A percentile compares a stretch with the other conserved stretches of the same genome.
phyloP scores from a whole-genome alignment of 2,888 invertebrate species.

The Caprella mutica region DNA sequence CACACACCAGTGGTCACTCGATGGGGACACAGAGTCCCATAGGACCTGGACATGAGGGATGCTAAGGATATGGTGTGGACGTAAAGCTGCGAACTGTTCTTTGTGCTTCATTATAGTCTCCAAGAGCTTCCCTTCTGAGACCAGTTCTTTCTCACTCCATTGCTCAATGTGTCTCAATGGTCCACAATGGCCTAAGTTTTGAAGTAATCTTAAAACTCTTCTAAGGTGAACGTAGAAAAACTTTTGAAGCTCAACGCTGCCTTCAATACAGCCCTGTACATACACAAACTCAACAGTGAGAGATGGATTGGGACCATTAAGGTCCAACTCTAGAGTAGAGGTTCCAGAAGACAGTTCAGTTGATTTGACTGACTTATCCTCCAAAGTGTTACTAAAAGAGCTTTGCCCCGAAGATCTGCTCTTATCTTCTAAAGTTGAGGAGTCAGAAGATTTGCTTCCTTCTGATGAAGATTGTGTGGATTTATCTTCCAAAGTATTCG shows the following conservation, averaged over 20 bases:
- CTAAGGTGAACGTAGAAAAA: constrained; percentile 7
- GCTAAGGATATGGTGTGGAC: constrained; percentile 28
- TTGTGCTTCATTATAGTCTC: constrained; percentile 21
- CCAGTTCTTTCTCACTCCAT: constrained; percentile 18
- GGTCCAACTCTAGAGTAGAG: constrained; percentile 6
- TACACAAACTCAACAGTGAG: constrained; percentile 1
- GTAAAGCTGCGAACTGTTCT: constrained; percentile 22
- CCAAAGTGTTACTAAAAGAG: constrained; percentile 2
- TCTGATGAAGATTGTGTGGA: constrained; percentile 1
- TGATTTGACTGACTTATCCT: constrained; percentile 4
- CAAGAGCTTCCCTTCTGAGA: constrained; percentile 25
- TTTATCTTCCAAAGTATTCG: constrained; percentile 3
- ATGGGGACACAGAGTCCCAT: constrained; percentile 30
- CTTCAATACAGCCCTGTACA: not conserved
- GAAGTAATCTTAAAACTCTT: not conserved
- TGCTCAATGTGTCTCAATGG: constrained; percentile 25
- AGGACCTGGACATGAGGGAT: constrained; percentile 33
- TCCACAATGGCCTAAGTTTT: constrained; percentile 31
- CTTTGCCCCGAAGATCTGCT: not conserved
- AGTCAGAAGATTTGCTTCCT: constrained; percentile 8
- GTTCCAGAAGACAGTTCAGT: constrained; percentile 3
- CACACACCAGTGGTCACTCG: constrained; percentile 32
- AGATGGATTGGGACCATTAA: not conserved
- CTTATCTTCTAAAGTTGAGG: constrained; percentile 7
- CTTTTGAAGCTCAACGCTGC: not conserved